phyloP scores from a whole-genome alignment of 2,797 vertebrate species.

The Rhinatrema bivittatum region DNA sequence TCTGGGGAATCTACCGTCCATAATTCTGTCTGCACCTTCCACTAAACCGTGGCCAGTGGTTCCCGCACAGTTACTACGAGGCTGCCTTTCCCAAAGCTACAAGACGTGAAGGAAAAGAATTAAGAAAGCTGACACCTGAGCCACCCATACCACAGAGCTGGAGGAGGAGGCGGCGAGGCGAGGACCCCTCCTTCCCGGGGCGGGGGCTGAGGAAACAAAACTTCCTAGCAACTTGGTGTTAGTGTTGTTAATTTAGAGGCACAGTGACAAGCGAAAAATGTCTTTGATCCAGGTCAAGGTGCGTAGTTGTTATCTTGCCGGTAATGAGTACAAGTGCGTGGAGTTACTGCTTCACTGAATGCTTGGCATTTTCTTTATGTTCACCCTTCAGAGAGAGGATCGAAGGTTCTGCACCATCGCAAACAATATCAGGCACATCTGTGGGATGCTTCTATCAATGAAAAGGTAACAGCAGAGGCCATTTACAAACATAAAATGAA shows the following conservation, averaged over 20 bases:
- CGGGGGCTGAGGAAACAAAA: neutral
- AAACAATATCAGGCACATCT: slow-evolving; percentile 12
- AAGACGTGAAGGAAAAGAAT: too few relatives aligned
- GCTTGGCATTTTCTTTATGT: neutral
- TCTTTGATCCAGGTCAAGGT: neutral
- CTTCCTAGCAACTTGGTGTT: slow-evolving; percentile 5
- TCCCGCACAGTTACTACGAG: too few relatives aligned
- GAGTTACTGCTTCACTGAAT: too few relatives aligned
- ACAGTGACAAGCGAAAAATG: neutral
- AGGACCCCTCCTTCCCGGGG: neutral
- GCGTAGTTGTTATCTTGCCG: neutral
- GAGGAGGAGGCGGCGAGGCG: neutral
- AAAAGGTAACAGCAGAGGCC: slow-evolving; percentile 19
- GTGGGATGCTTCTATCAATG: neutral
- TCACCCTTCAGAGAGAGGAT: neutral
- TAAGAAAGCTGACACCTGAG: neutral
- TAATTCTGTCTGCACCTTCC: too few relatives aligned
- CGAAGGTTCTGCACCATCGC: neutral
- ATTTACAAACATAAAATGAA: too few relatives aligned
- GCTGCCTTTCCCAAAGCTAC: too few relatives aligned
- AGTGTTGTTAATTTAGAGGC: neutral
- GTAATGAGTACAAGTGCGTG: neutral
- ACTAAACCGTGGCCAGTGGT: too few relatives aligned
- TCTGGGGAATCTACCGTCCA: too few relatives aligned
- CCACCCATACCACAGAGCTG: slow-evolving; percentile 10